Percentiles rank a stretch among this genome's conserved stretches.
Evolutionary conservation across 2,113 vertebrate species (phyloP).

Genomic region (Baryphthengus martii): DNA sequence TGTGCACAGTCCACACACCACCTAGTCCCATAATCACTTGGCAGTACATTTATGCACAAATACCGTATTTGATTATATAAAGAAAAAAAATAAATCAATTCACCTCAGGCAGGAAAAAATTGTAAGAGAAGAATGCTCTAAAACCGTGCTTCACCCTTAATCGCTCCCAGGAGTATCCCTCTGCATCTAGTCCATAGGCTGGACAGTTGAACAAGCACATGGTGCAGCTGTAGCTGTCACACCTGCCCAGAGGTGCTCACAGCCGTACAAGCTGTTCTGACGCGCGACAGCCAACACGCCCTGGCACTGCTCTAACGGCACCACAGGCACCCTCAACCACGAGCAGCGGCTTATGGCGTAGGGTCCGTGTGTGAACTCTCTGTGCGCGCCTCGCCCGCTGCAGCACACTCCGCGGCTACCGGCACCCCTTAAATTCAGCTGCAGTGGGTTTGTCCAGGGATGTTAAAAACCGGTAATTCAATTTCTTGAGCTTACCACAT

Average conservation of each 20-base stretch:
- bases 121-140: accelerated
- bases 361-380: not conserved
- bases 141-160: not conserved
- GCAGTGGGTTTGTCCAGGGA: not conserved
- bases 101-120: not conserved
- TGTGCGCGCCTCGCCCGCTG: not conserved
- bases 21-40: not conserved
- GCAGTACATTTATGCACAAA: not conserved
- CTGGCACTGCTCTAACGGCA: not conserved
- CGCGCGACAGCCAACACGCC: accelerated
- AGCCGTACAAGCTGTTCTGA: too few relatives aligned
- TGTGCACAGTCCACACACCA: not conserved
- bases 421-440: not conserved
- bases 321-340: accelerated
- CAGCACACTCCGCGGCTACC: not conserved
- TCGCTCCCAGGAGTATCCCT: too few relatives aligned
- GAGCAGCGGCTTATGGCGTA: not conserved
- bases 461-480: not conserved
- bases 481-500: not conserved
- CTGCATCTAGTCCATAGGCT: too few relatives aligned
- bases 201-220: not conserved
- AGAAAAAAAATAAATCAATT: not conserved
- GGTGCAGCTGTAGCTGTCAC: accelerated
- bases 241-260: not conserved
- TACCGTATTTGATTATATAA: not conserved